Conservation (phyloP, 2,888 invertebrate genomes). For the Cataglyphis livida region DNA sequence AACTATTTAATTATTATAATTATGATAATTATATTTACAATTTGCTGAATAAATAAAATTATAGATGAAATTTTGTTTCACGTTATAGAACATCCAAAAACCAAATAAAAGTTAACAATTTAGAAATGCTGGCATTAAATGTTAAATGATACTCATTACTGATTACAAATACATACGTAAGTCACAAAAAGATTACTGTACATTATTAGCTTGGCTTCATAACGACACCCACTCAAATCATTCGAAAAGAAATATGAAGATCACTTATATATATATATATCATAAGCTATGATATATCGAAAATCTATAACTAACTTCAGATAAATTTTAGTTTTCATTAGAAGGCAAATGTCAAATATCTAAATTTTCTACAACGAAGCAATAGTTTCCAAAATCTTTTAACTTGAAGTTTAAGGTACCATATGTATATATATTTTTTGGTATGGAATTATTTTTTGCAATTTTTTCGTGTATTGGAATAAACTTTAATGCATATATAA, state of each 20-base stretch:
- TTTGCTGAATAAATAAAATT: background rate
- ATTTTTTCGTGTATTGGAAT: background rate
- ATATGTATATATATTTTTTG: background rate
- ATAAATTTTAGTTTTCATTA: constrained; percentile 30
- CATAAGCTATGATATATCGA: background rate
- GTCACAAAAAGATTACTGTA: constrained; percentile 47
- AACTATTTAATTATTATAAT: background rate
- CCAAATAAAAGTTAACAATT: constrained; percentile 24
- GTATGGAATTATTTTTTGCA: background rate
- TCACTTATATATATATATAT: background rate
- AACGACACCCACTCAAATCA: background rate
- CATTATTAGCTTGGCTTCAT: background rate
- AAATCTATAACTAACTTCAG: constrained; percentile 32
- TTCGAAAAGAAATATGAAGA: constrained; percentile 12
- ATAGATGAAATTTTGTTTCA: background rate
- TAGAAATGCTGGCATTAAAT: constrained; percentile 3
- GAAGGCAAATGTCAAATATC: constrained; percentile 29
- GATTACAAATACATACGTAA: constrained; percentile 53
- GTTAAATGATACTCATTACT: constrained; percentile 49
- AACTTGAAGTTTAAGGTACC: background rate
- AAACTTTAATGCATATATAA: background rate
- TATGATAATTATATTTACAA: constrained; percentile 1
- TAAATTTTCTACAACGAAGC: constrained; percentile 58
- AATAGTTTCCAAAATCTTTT: background rate
- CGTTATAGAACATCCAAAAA: constrained; percentile 17